Percentiles rank a stretch among this genome's conserved stretches.
These are phyloP conservation scores for Auanema sp. DNA, from an alignment of 2,888 invertebrate species.

Conservation along the genomic window DNA sequence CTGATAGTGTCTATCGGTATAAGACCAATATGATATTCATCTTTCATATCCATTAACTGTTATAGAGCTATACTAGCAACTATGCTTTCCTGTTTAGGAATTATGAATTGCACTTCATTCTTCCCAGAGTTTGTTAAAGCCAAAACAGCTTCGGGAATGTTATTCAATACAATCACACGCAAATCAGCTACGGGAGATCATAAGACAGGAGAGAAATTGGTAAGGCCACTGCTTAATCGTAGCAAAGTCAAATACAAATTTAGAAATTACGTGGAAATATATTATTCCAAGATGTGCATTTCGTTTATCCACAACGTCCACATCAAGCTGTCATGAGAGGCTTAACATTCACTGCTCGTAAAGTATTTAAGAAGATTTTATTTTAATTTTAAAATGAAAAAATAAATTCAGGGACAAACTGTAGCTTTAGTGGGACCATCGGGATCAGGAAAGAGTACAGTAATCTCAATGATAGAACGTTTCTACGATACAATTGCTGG, in stretches of 20 bases:
- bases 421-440: slow-evolving; percentile 72
- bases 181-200: slow-evolving; percentile 63
- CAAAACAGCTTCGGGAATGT: slow-evolving; percentile 63
- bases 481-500: slow-evolving; percentile 80
- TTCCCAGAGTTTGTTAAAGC: slow-evolving; percentile 67
- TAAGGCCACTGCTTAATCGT: neutral
- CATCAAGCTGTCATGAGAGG: slow-evolving; percentile 58
- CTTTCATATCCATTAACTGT: slow-evolving; percentile 12
- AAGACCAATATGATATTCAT: too few relatives aligned
- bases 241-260: slow-evolving; percentile 21
- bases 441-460: slow-evolving; percentile 86
- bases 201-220: slow-evolving; percentile 31
- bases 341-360: slow-evolving; percentile 54
- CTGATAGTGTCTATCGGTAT: slow-evolving; percentile 16
- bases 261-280: slow-evolving; percentile 62
- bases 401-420: slow-evolving; percentile 62
- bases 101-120: slow-evolving; percentile 49
- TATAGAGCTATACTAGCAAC: slow-evolving; percentile 40
- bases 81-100: slow-evolving; percentile 39
- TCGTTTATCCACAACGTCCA: slow-evolving; percentile 65
- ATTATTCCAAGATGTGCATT: slow-evolving; percentile 62
- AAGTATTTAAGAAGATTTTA: slow-evolving; percentile 27
- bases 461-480: slow-evolving; percentile 79
- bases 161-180: slow-evolving; percentile 63
- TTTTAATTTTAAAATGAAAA: slow-evolving; percentile 34